Evolutionary conservation across 2,797 vertebrate genomes (phyloP), one percentile per base, ranked within the genome.

Genomic region (Ptychobarbus kaznakovi): DNA sequence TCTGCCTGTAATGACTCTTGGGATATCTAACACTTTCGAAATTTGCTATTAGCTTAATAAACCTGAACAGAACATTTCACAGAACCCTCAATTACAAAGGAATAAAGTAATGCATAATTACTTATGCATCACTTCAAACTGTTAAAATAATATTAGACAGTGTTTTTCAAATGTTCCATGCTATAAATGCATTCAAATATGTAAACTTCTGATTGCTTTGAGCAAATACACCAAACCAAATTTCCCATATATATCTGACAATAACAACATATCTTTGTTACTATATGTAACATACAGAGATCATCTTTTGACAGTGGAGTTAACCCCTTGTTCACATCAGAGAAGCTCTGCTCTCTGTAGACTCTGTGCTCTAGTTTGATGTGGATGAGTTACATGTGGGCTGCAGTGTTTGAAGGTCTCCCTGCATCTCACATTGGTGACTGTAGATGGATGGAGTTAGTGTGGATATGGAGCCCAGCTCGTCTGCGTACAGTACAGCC

Each of bases 41-140:
- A 20, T 70, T 70, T 42, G 20, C 38, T 40, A 40, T 44, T 72
- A n/a, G 40, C 38, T 70, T 70, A 2, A 28, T 46, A 73, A 28
- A 46, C 0, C 0, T 70, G 3, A 10, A 16, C 49, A 49, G 9
- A 63, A 63, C 0, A n/a, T 25, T 58, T 58, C 4, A 25, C 1
- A 6, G n/a, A 63, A 97, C 97, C 96, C 95, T 96, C 97, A 98
- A 97, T 98, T 99, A 98, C 96, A 96, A 96, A 97, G 96, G 96
- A 96, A 96, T 95, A 96, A 96, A 97, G 96, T 96, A 96, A 97
- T 97, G 97, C 97, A 98, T 98, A 99, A 97, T 32, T 32, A 32
- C 32, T 32, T 32, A 32, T 32, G 32, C 32, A 32, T 32, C 32
- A 32, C 32, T 32, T 32, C 25, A 44, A 28, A 46, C 22, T 74